phyloP scores from a whole-genome alignment of 2,888 invertebrate species.

The Torymus aiolomorphi region DNA sequence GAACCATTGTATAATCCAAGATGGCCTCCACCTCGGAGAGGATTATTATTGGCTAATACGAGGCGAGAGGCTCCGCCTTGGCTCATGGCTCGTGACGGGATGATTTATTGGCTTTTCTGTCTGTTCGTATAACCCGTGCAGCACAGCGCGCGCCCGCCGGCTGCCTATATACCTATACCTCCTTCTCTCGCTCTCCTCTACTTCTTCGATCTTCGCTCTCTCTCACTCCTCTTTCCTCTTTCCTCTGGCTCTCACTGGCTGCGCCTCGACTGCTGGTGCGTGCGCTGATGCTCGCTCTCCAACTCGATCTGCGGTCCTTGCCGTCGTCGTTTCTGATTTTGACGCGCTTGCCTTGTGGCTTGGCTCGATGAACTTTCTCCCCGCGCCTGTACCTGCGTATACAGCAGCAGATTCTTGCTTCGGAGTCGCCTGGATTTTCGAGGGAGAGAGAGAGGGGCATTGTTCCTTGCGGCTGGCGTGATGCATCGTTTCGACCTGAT shows the following conservation, averaged over 20 bases:
- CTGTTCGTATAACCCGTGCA: constrained; percentile 72
- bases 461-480: constrained; percentile 4
- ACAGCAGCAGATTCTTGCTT: neutral
- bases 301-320: constrained; percentile 28
- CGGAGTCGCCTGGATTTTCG: constrained; percentile 6
- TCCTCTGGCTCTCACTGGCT: constrained; percentile 2
- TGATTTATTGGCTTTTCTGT: constrained; percentile 79
- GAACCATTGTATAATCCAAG: constrained; percentile 77
- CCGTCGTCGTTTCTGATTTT: constrained; percentile 32
- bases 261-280: neutral
- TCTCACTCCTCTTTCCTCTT: constrained; percentile 15
- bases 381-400: neutral
- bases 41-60: constrained; percentile 81
- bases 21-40: constrained; percentile 78
- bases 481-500: constrained; percentile 8
- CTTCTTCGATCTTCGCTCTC: constrained; percentile 3
- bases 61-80: constrained; percentile 79
- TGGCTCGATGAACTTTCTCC: constrained; percentile 30
- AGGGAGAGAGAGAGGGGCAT: neutral
- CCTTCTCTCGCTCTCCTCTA: neutral
- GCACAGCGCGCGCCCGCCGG: constrained; percentile 58
- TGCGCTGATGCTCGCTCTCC: neutral
- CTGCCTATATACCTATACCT: constrained; percentile 33
- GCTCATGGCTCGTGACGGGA: constrained; percentile 78
- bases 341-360: constrained; percentile 18